Evolutionary conservation across 2,113 vertebrate species (phyloP).

Genomic region (Entosphenus tridentatus): DNA sequence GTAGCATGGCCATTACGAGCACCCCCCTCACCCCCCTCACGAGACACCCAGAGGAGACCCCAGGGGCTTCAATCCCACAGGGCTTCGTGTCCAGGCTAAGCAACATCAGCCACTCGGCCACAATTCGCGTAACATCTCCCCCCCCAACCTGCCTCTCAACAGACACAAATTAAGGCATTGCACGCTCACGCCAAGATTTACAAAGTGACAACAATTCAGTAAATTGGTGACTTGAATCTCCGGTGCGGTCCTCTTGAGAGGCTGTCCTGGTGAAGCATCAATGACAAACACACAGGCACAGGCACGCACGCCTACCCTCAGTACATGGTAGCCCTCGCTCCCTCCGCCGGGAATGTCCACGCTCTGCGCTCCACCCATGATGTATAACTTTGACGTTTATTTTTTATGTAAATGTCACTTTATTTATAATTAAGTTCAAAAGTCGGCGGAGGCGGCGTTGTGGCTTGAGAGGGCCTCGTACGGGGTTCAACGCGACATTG

Average conservation of each 20-base stretch:
- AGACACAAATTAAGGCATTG: background rate
- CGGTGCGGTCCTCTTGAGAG: background rate
- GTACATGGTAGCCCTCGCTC: slow-evolving; percentile 8
- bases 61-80: no score
- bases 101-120: no score
- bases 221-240: background rate
- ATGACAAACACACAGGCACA: background rate
- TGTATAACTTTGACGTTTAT: no score
- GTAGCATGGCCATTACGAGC: no score
- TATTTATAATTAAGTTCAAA: no score
- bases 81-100: no score
- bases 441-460: no score
- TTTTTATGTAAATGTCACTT: no score
- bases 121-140: background rate
- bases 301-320: slow-evolving; percentile 2
- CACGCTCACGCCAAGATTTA: background rate
- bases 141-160: background rate
- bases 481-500: no score
- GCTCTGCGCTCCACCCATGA: slow-evolving; percentile 9
- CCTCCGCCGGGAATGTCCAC: slow-evolving; percentile 6
- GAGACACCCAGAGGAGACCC: no score
- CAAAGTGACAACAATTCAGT: background rate
- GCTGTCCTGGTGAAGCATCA: background rate
- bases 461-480: no score
- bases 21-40: no score